Evolutionary conservation across 2,888 invertebrate genomes (phyloP), one percentile per base, ranked within the genome.

Genomic region (Barypeithes pellucidus): DNA sequence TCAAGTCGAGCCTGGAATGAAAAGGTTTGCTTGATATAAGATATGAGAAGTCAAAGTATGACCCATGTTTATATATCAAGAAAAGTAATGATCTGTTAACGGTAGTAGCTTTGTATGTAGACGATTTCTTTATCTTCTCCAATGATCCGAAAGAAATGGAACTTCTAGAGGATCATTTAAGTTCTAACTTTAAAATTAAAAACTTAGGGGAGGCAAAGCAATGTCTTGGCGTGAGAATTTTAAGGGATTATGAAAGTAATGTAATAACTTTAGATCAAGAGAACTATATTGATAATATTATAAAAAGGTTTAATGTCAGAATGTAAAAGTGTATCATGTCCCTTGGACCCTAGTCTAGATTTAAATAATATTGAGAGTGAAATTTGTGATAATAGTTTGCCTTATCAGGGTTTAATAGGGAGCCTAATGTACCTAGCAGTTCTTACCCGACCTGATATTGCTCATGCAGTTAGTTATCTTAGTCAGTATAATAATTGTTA

Each of bases 41-140:
- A n/a, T 47, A 12, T 63, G 16, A 29, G 14, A 12, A 45, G 4
- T 47, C 47, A 29, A 43, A 62, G 16, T 12, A 12, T n/a, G 62
- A 43, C 1, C 62, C 62, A 1, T 62, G 43, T 43, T 24, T 63
- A 3, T 63, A 41, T 18, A 67, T 57, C 8, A 57, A 41, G 14
- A 36, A 2, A 5, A 50, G 41, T 11, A 24, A 70, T 39, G 24
- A 67, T 20, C 57, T 69, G 36, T 33, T 75, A 50, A 74, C 68
- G 4, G 33, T 76, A 39, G 54, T 77, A 16, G 75, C 76, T 9
- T 29, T 78, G 12, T 77, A 78, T 76, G 79, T 79, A 7, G 79
- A 79, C 33, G 77, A 79, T 70, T 78, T 79, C 50, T 77, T 78
- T 67, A 45, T 77, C 70, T 79, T 79, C 61, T 77, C 72, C 43